These are phyloP conservation scores for Misgurnus anguillicaudatus DNA, from an alignment of 2,113 vertebrate species.

Conservation along the genomic window DNA sequence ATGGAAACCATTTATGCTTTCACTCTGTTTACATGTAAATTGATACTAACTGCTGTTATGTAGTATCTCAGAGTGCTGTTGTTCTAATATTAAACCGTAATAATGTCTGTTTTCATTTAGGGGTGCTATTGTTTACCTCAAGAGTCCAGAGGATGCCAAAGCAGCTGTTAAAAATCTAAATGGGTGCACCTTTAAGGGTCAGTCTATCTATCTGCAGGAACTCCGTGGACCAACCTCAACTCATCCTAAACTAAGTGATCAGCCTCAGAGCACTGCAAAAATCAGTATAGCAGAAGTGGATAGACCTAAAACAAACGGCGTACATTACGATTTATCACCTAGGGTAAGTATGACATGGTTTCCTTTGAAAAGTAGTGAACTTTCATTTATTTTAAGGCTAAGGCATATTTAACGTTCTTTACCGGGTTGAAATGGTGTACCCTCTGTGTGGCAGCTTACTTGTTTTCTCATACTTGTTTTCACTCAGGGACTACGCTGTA, in stretches of 20 bases:
- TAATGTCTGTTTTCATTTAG: slow-evolving; percentile 45
- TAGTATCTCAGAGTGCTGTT: no score
- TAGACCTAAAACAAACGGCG: not conserved
- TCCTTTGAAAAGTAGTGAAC: not conserved
- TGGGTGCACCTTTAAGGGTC: slow-evolving; percentile 48
- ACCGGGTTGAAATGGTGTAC: no score
- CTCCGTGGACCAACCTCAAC: slow-evolving; percentile 1
- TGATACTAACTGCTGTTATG: no score
- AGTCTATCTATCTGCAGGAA: slow-evolving; percentile 53
- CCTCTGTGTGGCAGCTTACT: not conserved
- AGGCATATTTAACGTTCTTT: no score
- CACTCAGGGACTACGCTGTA: slow-evolving; percentile 4
- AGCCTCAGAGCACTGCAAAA: not conserved
- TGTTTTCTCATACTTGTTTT: not conserved
- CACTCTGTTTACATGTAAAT: no score
- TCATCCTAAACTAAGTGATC: slow-evolving; percentile 14
- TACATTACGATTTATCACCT: not conserved
- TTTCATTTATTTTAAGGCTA: no score
- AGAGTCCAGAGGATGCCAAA: slow-evolving; percentile 45
- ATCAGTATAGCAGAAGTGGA: not conserved
- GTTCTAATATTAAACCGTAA: not conserved
- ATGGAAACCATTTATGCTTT: no score
- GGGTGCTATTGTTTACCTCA: slow-evolving; percentile 60
- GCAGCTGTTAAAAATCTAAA: slow-evolving; percentile 59
- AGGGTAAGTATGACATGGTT: slow-evolving; percentile 44